phyloP scores from a whole-genome alignment of 2,797 vertebrate species.

The Tragopan temminckii region DNA sequence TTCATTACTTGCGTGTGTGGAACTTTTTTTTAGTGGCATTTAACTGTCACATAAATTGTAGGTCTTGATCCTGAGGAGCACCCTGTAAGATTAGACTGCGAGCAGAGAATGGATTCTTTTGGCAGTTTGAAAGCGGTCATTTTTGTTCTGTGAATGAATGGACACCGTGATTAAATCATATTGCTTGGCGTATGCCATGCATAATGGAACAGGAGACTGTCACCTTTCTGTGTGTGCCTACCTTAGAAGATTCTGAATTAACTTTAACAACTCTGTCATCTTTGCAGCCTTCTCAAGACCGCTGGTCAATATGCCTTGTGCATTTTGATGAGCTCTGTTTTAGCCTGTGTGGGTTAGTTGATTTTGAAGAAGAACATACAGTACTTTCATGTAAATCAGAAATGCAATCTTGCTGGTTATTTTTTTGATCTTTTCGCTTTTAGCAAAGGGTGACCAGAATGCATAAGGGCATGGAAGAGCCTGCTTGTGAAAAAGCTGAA shows the following conservation, averaged over 20 bases:
- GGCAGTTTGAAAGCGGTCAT: background rate
- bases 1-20: background rate
- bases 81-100: background rate
- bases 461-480: background rate
- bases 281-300: background rate
- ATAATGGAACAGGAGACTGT: background rate
- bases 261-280: background rate
- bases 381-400: background rate
- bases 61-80: background rate
- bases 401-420: background rate
- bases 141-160: slow-evolving; percentile 1
- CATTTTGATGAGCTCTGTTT: background rate
- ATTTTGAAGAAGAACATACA: background rate
- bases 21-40: slow-evolving; percentile 5
- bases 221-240: background rate
- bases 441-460: background rate
- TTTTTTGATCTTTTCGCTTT: background rate
- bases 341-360: background rate
- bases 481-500: background rate
- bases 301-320: accelerated
- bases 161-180: accelerated
- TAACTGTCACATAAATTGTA: background rate
- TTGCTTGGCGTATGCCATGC: background rate
- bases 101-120: background rate
- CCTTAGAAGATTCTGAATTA: background rate